Percentiles rank a stretch among this genome's conserved stretches.
These are phyloP conservation scores for Apodemia mormo DNA, from an alignment of 2,888 invertebrate genomes.

Conservation along the genomic window DNA sequence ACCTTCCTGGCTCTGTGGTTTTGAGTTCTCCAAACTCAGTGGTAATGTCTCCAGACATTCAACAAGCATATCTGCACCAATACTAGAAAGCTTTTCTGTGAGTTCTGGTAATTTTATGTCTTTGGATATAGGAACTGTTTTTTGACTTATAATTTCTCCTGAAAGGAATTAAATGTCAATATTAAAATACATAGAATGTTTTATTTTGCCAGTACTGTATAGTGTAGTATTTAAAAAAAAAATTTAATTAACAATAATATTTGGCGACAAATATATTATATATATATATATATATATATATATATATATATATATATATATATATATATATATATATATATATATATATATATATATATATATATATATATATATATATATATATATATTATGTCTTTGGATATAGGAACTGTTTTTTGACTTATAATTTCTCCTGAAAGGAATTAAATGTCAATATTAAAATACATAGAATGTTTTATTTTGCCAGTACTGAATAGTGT, in stretches of 20 bases:
- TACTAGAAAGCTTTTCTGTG: constrained; percentile 82
- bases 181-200: neutral
- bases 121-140: constrained; percentile 74
- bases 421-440: constrained; percentile 82
- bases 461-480: neutral
- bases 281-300: too few species aligned
- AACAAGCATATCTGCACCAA: constrained; percentile 86
- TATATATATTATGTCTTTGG: constrained; percentile 80
- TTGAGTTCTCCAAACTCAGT: constrained; percentile 77
- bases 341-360: too few species aligned
- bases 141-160: constrained; percentile 84
- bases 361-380: too few species aligned
- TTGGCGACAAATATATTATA: too few species aligned
- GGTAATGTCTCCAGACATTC: constrained; percentile 84
- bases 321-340: too few species aligned
- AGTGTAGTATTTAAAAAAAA: too few species aligned
- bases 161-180: constrained; percentile 41
- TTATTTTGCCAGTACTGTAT: neutral
- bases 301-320: too few species aligned
- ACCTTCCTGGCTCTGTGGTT: constrained; percentile 82
- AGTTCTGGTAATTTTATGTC: constrained; percentile 85
- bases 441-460: constrained; percentile 16
- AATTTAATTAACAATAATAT: too few species aligned
- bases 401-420: constrained; percentile 80
- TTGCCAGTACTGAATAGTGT: neutral